These are phyloP conservation scores for Tubiluchus corallicola DNA, from an alignment of 2,888 invertebrate species.

Conservation along the genomic window DNA sequence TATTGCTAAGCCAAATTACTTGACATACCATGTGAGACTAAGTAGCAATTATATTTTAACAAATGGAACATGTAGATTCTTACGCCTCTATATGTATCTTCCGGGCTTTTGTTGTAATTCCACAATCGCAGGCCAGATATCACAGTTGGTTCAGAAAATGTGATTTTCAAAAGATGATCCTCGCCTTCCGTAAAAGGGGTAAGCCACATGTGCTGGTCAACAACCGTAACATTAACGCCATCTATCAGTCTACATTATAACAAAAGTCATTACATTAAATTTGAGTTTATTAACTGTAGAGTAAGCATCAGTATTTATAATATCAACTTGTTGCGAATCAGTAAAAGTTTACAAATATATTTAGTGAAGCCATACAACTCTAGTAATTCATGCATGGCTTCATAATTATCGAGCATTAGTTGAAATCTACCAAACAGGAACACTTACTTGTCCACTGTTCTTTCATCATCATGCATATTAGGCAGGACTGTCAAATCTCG, in stretches of 20 bases:
- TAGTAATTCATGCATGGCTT: not conserved
- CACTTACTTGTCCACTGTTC: constrained; percentile 28
- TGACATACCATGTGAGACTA: no score
- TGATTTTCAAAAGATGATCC: constrained; percentile 21
- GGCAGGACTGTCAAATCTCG: constrained; percentile 23
- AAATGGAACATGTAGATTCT: no score
- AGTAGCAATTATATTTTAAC: no score
- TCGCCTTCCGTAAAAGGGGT: constrained; percentile 24
- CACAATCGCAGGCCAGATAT: constrained; percentile 44
- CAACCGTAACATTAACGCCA: constrained; percentile 46
- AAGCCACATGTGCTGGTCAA: constrained; percentile 39
- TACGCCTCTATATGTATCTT: constrained; percentile 36
- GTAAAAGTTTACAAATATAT: no score
- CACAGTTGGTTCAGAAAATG: constrained; percentile 20
- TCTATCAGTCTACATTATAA: constrained; percentile 43
- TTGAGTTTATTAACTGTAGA: no score
- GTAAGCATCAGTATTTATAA: no score
- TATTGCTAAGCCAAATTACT: no score
- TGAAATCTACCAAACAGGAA: no score
- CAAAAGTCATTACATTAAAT: no score
- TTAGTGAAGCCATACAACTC: no score
- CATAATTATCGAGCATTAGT: not conserved
- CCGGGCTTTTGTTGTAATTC: constrained; percentile 60
- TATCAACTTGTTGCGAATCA: no score
- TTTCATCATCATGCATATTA: constrained; percentile 25